A percentile compares a stretch with the other conserved stretches of the same genome.
Conservation (phyloP, 2,888 invertebrate species). For the Steinernema carpocapsae region DNA sequence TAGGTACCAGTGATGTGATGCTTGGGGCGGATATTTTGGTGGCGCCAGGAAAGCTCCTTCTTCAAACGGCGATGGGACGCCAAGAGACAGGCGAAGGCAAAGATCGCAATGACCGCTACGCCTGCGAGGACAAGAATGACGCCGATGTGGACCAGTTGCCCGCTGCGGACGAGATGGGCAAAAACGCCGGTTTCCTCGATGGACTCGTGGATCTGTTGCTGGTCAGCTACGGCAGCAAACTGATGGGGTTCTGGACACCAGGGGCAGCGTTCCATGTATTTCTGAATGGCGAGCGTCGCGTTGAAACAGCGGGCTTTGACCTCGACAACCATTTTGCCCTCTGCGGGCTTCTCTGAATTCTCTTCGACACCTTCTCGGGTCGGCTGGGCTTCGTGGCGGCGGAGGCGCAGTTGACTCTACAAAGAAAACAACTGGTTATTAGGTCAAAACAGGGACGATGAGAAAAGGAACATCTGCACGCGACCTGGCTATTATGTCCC, state of each 20-base stretch:
- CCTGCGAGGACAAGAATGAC: conserved; percentile 48
- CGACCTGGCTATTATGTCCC: conserved; percentile 21
- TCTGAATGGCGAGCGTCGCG: conserved; percentile 59
- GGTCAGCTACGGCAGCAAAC: conserved; percentile 56
- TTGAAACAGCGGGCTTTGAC: conserved; percentile 65
- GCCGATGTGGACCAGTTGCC: conserved; percentile 49
- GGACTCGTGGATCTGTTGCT: conserved; percentile 37
- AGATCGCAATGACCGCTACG: conserved; percentile 48
- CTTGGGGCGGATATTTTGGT: conserved; percentile 13
- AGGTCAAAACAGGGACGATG: neutral
- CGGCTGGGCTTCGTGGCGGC: neutral
- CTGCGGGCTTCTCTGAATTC: conserved; percentile 20
- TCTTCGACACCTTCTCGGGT: neutral
- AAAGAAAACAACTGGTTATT: conserved; percentile 9
- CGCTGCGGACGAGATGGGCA: conserved; percentile 36
- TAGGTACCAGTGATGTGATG: conserved; percentile 23
- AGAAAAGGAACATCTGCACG: conserved; percentile 8
- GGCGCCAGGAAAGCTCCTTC: conserved; percentile 5
- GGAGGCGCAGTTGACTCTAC: conserved; percentile 30
- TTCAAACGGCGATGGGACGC: conserved; percentile 1
- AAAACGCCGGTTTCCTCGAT: conserved; percentile 36
- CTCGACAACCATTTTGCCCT: conserved; percentile 45
- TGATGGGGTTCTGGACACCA: conserved; percentile 66
- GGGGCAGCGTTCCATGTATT: conserved; percentile 61
- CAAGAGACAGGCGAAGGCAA: conserved; percentile 19